phyloP scores from a whole-genome alignment of 2,888 invertebrate species.

The Salpingus planirostris region DNA sequence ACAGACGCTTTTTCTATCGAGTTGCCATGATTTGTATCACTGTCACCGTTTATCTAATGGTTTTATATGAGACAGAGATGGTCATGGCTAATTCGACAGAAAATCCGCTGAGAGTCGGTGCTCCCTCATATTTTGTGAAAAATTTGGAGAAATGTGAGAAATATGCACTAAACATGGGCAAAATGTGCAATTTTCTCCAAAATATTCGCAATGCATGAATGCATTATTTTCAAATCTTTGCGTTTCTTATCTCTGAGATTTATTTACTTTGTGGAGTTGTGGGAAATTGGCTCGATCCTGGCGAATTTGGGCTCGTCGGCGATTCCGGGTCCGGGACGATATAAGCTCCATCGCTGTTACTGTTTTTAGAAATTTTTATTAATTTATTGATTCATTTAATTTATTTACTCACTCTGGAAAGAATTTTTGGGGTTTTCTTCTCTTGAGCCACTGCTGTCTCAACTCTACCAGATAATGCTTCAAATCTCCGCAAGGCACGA shows the following conservation, averaged over 20 bases:
- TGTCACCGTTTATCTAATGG: no score
- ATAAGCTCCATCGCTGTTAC: slow-evolving; percentile 22
- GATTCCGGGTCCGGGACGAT: slow-evolving; percentile 15
- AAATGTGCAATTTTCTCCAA: no score
- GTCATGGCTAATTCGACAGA: no score
- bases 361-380: slow-evolving; percentile 16
- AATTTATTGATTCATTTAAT: neutral
- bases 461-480: slow-evolving; percentile 52
- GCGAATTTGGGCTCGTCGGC: slow-evolving; percentile 14
- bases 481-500: slow-evolving; percentile 68
- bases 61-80: no score
- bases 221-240: no score
- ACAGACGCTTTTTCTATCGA: no score
- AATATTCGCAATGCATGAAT: no score
- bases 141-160: no score
- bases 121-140: no score
- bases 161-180: no score
- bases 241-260: neutral
- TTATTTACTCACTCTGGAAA: slow-evolving; percentile 25
- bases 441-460: slow-evolving; percentile 28
- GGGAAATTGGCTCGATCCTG: slow-evolving; percentile 29
- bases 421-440: slow-evolving; percentile 10
- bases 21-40: no score
- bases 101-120: no score
- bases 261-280: slow-evolving; percentile 53